phyloP scores from a whole-genome alignment of 2,797 vertebrate genomes.

The Macrochelys suwanniensis region DNA sequence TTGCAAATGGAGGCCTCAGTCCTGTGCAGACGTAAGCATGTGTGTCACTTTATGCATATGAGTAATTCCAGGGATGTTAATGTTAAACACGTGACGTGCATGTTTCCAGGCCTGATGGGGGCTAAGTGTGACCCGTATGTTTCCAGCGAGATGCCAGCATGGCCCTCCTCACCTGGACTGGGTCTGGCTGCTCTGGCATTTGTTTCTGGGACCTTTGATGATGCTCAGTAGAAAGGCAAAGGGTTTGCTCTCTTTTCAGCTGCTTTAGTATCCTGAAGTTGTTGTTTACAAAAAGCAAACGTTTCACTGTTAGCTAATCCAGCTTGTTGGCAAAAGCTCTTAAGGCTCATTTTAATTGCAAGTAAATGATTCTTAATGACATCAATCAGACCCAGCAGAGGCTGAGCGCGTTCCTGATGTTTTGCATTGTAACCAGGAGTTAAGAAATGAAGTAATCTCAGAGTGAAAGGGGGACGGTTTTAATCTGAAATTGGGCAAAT shows the following conservation, averaged over 20 bases:
- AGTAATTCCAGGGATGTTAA: neutral
- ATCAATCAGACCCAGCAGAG: slow-evolving; percentile 73
- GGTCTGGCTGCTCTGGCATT: neutral
- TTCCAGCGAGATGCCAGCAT: neutral
- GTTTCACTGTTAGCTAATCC: slow-evolving; percentile 75
- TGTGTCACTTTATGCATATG: neutral
- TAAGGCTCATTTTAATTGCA: slow-evolving; percentile 78
- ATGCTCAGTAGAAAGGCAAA: neutral
- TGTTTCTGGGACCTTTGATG: neutral
- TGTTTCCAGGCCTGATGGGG: neutral
- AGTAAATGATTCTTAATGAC: slow-evolving; percentile 79
- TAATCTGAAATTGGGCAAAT: slow-evolving; percentile 77
- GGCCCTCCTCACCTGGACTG: neutral
- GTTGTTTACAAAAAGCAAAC: slow-evolving; percentile 72
- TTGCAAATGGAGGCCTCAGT: neutral
- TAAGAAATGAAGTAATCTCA: slow-evolving; percentile 78
- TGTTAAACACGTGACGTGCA: neutral
- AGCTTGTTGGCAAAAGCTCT: slow-evolving; percentile 74
- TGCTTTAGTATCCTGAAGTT: slow-evolving; percentile 45
- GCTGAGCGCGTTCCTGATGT: slow-evolving; percentile 69
- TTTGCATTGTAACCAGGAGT: slow-evolving; percentile 78
- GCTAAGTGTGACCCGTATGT: neutral
- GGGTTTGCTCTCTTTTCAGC: slow-evolving; percentile 20
- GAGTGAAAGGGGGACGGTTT: slow-evolving; percentile 77
- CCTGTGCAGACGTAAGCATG: neutral